Evolutionary conservation across 2,888 invertebrate species (phyloP).

Genomic region (Synergus itoensis): DNA sequence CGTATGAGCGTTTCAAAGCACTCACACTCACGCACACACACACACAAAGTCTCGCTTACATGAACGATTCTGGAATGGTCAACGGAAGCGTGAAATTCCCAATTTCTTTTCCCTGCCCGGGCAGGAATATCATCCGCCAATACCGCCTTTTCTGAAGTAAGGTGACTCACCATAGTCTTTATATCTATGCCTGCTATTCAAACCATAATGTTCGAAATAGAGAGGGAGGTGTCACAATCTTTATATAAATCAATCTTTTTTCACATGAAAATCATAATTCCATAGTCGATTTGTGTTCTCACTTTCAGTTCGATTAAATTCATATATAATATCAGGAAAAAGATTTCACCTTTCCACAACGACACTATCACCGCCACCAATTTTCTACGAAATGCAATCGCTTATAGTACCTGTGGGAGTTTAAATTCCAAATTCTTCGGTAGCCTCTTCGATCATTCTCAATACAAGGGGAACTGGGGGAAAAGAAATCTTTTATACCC

Average conservation of each 20-base stretch:
- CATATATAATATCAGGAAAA: conserved; percentile 6
- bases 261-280: too few species aligned
- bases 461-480: conserved; percentile 3
- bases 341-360: conserved; percentile 23
- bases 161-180: conserved; percentile 44
- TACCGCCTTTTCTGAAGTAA: conserved; percentile 41
- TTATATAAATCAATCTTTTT: too few species aligned
- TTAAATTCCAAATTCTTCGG: conserved; percentile 29
- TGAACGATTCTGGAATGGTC: conserved; percentile 64
- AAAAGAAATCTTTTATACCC: conserved; percentile 13
- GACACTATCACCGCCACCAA: conserved; percentile 27
- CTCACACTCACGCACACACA: conserved; percentile 42
- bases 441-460: conserved; percentile 34
- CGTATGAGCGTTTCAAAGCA: conserved; percentile 41
- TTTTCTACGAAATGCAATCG: conserved; percentile 28
- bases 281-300: too few species aligned
- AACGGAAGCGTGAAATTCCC: conserved; percentile 76
- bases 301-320: conserved; percentile 24
- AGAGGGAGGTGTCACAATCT: too few species aligned
- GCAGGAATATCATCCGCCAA: conserved; percentile 47
- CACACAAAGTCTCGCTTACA: conserved; percentile 57
- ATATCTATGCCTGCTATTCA: conserved; percentile 1
- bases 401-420: conserved; percentile 10
- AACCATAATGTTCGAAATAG: too few species aligned
- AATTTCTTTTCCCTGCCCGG: conserved; percentile 72